Base-by-base conservation (phyloP, 2,797 vertebrate genomes). In the Borostomias antarcticus region DNA sequence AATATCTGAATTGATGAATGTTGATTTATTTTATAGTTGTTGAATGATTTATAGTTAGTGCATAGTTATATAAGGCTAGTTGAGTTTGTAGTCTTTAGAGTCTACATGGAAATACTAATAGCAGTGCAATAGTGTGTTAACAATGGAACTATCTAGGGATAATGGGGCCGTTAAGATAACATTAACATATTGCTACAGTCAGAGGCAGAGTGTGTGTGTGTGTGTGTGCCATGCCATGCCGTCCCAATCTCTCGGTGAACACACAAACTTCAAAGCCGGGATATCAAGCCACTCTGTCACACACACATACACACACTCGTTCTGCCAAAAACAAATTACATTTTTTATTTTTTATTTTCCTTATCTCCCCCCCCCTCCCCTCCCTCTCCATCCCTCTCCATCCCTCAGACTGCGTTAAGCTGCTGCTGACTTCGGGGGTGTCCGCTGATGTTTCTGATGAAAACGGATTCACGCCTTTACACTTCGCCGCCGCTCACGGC, bases 381-480 rank as follows among this genome's bases (percentile, higher is more conserved):
- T 8, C 4, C 29, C 29, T 28, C 8, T 8, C 23, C 8, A 11
- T 40, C 33, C 2, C 28, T 48, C n/a, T n/a, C 0, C 32, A 29
- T 35, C 43, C 19, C 57, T 13, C 82, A 98, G 97, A 98, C 75
- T 97, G 95, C 91, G 93, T 97, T 86, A 95, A 93, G 89, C 93
- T 97, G 93, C 94, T 99, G 94, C 94, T 98, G 91, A 94, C 89
- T 85, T 93, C 93, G 67, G 92, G 94, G 91, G 92, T 89, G 74
- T 91, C 91, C 90, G 92, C 95, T 88, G 89, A 96, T 69, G 90
- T 91, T 89, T 91, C 90, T 71, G 93, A 95, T 85, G 92, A 91
- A 93, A 91, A 95, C 64, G 95, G 95, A 92, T 95, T 96, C 88
- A 95, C 94, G 69, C 92, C 96, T 78, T 93, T 98, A 91, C 96